These are phyloP conservation scores for Chelon labrosus DNA, from an alignment of 2,797 vertebrate genomes.

Conservation along the genomic window DNA sequence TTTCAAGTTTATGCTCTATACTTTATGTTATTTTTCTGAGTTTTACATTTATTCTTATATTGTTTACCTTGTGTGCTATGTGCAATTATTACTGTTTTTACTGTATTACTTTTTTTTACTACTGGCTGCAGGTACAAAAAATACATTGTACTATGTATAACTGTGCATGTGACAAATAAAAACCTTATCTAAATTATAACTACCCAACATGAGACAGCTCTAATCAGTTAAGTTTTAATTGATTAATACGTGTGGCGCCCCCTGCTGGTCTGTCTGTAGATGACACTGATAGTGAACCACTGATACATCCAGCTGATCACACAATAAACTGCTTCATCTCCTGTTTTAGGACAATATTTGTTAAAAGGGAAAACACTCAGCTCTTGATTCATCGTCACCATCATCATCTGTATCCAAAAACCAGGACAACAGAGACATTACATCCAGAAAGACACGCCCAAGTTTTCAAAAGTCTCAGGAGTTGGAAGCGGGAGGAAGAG, in stretches of 20 bases:
- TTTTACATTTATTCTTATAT: no score
- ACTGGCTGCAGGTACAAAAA: no score
- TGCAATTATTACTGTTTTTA: no score
- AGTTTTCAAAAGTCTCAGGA: conserved; percentile 56
- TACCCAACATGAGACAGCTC: no score
- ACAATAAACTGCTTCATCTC: conserved; percentile 16
- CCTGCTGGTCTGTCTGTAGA: conserved; percentile 16
- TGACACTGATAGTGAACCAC: not conserved
- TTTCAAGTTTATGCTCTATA: no score
- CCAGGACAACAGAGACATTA: not conserved
- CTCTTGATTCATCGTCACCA: not conserved
- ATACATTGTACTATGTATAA: no score
- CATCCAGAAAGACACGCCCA: conserved; percentile 47
- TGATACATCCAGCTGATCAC: not conserved
- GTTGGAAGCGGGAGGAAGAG: conserved; percentile 18
- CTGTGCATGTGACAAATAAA: no score
- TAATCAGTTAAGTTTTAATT: not conserved
- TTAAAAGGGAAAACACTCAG: not conserved
- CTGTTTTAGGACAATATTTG: no score
- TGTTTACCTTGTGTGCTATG: no score
- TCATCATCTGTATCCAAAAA: conserved; percentile 27
- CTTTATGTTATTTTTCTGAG: no score
- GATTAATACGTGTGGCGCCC: conserved; percentile 8
- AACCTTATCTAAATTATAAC: no score
- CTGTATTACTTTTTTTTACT: no score